phyloP scores from a whole-genome alignment of 2,113 vertebrate genomes.

The Erythrolamprus reginae region DNA sequence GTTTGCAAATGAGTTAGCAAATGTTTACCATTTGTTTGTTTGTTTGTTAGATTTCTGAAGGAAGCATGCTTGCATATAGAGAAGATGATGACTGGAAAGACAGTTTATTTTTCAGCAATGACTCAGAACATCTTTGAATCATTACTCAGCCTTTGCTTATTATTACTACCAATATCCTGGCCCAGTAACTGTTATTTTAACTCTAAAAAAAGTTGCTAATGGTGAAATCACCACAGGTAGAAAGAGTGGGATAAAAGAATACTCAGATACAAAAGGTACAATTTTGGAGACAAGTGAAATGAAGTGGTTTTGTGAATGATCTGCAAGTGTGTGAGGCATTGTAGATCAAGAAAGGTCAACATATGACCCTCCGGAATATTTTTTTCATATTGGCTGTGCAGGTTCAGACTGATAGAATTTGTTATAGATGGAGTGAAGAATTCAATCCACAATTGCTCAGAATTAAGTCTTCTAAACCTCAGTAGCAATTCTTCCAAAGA shows the following conservation, averaged over 20 bases:
- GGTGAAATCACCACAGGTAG: neutral
- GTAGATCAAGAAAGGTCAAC: neutral
- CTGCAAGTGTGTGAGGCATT: neutral
- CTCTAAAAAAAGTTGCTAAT: neutral
- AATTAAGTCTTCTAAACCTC: neutral
- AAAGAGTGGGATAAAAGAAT: neutral
- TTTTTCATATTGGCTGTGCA: neutral
- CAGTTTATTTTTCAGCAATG: neutral
- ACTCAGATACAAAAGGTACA: neutral
- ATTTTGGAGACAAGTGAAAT: neutral
- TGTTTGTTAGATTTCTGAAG: neutral
- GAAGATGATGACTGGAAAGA: neutral
- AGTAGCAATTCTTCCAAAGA: neutral
- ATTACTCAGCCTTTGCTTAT: neutral
- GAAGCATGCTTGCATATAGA: neutral
- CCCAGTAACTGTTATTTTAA: neutral
- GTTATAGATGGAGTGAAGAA: neutral
- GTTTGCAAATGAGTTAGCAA: too few relatives aligned
- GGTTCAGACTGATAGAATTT: neutral
- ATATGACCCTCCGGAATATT: neutral
- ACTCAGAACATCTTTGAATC: neutral
- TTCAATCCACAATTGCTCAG: neutral
- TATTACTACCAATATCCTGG: neutral
- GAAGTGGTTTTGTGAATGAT: neutral
- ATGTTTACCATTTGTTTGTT: too few relatives aligned